A percentile compares a stretch with the other conserved stretches of the same genome.
Evolutionary conservation across 2,797 vertebrate genomes (phyloP).

Genomic region (Benthosema pterotum): DNA sequence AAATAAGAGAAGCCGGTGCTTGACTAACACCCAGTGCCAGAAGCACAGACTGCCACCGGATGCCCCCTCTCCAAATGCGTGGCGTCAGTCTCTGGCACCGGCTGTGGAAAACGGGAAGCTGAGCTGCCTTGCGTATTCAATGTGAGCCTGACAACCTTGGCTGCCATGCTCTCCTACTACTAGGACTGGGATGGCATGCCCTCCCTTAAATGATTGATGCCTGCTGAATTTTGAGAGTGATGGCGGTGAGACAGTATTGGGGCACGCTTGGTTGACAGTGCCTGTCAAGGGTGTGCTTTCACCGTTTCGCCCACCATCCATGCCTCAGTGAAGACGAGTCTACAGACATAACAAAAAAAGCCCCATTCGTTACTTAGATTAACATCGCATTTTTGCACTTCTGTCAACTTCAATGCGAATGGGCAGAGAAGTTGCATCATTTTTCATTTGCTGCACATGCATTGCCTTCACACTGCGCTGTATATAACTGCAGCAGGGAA

Average conservation of each 20-base stretch:
- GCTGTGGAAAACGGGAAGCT: constrained; percentile 69
- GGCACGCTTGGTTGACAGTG: constrained; percentile 35
- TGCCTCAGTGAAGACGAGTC: constrained; percentile 6
- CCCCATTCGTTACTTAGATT: constrained; percentile 9
- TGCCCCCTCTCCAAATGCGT: constrained; percentile 34
- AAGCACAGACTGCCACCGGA: constrained; percentile 1
- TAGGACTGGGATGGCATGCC: constrained; percentile 13
- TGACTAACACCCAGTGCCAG: constrained; percentile 13
- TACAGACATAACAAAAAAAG: background rate
- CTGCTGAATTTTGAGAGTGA: constrained; percentile 44
- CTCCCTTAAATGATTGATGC: constrained; percentile 66
- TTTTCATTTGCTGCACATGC: no score
- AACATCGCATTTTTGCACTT: background rate
- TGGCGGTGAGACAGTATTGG: constrained; percentile 19
- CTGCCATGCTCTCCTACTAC: constrained; percentile 35
- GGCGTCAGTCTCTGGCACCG: constrained; percentile 62
- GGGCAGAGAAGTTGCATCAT: no score
- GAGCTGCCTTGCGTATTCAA: constrained; percentile 59
- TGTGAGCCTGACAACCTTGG: constrained; percentile 58
- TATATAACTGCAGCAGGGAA: no score
- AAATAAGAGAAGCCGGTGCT: background rate
- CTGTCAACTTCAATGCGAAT: no score
- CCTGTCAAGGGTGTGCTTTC: constrained; percentile 43
- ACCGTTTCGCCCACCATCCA: constrained; percentile 13
- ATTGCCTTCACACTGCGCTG: no score